Conservation (phyloP, 2,888 invertebrate genomes). For the Unio pictorum region DNA sequence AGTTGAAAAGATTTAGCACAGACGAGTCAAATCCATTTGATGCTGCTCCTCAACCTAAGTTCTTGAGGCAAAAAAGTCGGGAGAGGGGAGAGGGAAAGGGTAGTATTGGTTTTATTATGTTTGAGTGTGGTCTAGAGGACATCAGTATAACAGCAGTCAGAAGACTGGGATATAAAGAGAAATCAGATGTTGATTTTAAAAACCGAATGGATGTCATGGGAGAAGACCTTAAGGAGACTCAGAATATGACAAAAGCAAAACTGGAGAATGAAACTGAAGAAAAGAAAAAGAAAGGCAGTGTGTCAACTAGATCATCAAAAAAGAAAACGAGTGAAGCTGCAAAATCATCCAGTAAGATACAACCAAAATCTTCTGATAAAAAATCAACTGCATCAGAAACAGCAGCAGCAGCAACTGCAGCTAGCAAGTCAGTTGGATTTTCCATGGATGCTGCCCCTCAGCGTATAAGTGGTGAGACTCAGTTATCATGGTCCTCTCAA, state of each 20-base stretch:
- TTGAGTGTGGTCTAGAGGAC: conserved; percentile 94
- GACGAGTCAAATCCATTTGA: conserved; percentile 35
- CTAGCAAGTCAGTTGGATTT: too few relatives aligned
- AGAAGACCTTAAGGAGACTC: conserved; percentile 37
- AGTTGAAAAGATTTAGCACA: conserved; percentile 5
- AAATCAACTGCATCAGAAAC: too few relatives aligned
- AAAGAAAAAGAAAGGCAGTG: not conserved
- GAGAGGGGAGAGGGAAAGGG: conserved; percentile 27
- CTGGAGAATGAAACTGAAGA: conserved; percentile 27
- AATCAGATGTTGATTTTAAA: conserved; percentile 38
- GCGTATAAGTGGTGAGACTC: conserved; percentile 3
- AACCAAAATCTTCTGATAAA: too few relatives aligned
- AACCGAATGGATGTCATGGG: conserved; percentile 48
- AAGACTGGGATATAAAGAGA: conserved; percentile 59
- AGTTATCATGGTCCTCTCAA: conserved; percentile 49
- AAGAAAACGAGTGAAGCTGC: too few relatives aligned
- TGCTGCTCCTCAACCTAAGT: conserved; percentile 36
- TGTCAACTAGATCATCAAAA: too few relatives aligned
- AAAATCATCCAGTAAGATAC: too few relatives aligned
- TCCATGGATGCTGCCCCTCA: too few relatives aligned
- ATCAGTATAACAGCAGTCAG: conserved; percentile 85
- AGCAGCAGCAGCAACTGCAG: too few relatives aligned
- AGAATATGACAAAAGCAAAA: conserved; percentile 38
- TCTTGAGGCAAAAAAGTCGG: conserved; percentile 33
- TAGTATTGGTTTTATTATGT: conserved; percentile 85